These are phyloP conservation scores for Sepiola atlantica DNA, from an alignment of 2,888 invertebrate genomes.

Conservation along the genomic window DNA sequence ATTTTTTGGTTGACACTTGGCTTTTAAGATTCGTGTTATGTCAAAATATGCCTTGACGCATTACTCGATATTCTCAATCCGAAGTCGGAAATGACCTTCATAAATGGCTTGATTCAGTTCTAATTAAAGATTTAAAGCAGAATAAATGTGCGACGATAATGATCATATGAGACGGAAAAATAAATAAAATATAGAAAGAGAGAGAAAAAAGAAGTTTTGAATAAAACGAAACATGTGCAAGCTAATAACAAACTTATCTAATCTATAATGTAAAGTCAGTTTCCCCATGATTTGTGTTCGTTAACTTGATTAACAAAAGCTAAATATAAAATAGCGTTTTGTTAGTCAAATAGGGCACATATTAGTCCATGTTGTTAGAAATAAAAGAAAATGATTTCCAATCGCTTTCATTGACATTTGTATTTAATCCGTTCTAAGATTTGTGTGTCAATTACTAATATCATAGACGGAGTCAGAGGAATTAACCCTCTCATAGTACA, in stretches of 20 bases:
- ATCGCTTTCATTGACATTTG: too few relatives aligned
- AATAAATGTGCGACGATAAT: neutral
- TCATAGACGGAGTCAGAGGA: too few relatives aligned
- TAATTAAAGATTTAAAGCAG: neutral
- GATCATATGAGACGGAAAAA: neutral
- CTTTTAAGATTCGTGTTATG: conserved; percentile 4
- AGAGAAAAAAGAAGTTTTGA: too few relatives aligned
- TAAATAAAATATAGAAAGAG: neutral
- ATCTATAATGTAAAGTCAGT: neutral
- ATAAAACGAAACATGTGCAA: neutral
- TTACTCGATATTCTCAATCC: neutral
- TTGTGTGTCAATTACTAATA: too few relatives aligned
- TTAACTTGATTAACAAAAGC: too few relatives aligned
- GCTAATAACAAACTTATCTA: neutral
- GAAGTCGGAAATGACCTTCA: neutral
- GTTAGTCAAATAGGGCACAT: too few relatives aligned
- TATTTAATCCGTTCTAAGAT: too few relatives aligned
- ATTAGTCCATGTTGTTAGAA: too few relatives aligned
- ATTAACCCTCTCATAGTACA: too few relatives aligned
- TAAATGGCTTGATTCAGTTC: conserved; percentile 18
- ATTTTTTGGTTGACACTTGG: neutral
- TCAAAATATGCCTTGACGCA: conserved; percentile 6
- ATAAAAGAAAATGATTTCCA: too few relatives aligned
- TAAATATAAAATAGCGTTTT: too few relatives aligned
- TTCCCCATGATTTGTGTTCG: too few relatives aligned